Evolutionary conservation across 2,113 vertebrate genomes (phyloP), one percentile per base, ranked within the genome.

Genomic region (Tyto alba): DNA sequence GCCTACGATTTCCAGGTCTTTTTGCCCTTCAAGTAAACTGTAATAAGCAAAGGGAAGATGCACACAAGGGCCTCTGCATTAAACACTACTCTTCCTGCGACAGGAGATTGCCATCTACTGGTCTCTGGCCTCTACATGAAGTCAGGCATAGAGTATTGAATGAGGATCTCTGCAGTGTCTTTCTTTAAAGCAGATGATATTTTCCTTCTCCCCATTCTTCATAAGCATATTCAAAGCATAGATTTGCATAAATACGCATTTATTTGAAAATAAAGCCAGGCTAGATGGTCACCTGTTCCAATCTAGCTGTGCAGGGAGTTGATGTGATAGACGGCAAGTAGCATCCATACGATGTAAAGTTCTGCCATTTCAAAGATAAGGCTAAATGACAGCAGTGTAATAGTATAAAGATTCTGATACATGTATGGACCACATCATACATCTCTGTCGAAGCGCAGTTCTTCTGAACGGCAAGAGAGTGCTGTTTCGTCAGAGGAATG

Each of bases 41-140:
- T 95, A 95, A 93, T 95, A 96, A 97, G 95, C 89, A 80, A 55
- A 32, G 74, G 52, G 43, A 93, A 94, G 68, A 72, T 34, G 76
- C 63, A 36, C 71, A 40, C 71, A 45, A 83, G 87, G 38, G 88
- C 47, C 64, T 29, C 19, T 85, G 90, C 79, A 68, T 76, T 88
- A 67, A 62, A 23, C 30, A 9, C 59, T 6, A 32, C 43, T 78
- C 26, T 38, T 91, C 66, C 82, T 96, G 93, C 41, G 34, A 53
- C 88, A 97, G 98, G 93, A 91, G 79, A 96, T 95, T 96, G 98
- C 98, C 98, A 98, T 97, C 98, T 98, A 74, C 97, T 96, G 98
- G 91, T 68, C 5, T 16, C 4, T 29, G 13, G n/a, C 45, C 56
- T 89, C 89, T 27, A 17, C 71, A 11, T 3, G 72, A 94, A 93